Evolutionary conservation across 35 echinoderm and acorn worm genomes (phyloP), one percentile per base, ranked within the genome.

Genomic region (Heliocidaris tuberculata): DNA sequence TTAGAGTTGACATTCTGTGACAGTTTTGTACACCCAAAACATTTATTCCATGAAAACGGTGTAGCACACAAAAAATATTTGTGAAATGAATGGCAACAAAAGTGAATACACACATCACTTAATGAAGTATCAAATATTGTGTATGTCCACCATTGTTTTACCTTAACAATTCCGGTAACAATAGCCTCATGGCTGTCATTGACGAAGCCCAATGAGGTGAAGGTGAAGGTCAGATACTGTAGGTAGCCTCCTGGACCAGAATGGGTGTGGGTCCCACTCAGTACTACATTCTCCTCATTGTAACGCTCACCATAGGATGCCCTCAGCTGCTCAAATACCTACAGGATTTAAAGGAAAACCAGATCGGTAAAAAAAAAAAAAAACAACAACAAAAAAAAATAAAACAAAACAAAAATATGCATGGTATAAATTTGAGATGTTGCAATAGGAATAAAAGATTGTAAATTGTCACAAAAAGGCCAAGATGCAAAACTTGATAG

Each of bases 231-330:
- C 31, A 97, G 94, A 92, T 97, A 99, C 95, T 99, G 98, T 24
- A 95, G 92, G 94, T 97, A 99, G 32, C 98, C 98, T 6, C 94
- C 98, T 19, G 96, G 97, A 32, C 94, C 96, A 30, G 96, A 97
- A 86, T 99, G 98, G 9, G 98, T 99, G 94, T 99, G 98, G 2
- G 96, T 96, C 3, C 95, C 98, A 85, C 96, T 96, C 48, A 99
- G 95, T 7, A 90, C 96, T 32, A 96, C 95, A 48, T 99, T 99
- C 60, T 94, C 95, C 35, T 97, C 98, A 59, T 89, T 99, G 91
- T 97, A 99, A 24, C 42, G 88, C 19, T 93, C 90, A 21, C 94
- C 94, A 90, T 93, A 96, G 31, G 92, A 42, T 21, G 54, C 95
- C 93, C 92, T 71, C 50, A 99, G 94, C 49, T 90, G 93, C 86